phyloP scores from a whole-genome alignment of 1,140 invertebrate genomes.

The Brachionus asplanchnoidis region DNA sequence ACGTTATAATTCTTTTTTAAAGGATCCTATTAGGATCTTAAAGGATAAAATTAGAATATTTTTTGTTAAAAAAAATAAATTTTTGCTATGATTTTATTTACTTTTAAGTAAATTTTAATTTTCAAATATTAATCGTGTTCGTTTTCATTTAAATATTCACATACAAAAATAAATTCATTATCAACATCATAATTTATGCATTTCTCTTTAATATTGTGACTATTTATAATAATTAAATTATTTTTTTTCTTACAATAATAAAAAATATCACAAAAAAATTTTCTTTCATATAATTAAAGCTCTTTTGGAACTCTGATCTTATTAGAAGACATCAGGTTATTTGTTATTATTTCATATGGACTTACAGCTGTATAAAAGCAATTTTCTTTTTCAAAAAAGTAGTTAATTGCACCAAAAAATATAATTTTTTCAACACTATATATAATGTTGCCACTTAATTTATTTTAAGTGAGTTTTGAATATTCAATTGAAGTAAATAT shows the following conservation, averaged over 20 bases:
- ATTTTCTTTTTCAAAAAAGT: not conserved
- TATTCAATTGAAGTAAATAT: not conserved
- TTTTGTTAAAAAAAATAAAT: no score
- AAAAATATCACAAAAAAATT: slow-evolving; percentile 15
- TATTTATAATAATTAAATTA: slow-evolving; percentile 29
- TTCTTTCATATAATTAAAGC: not conserved
- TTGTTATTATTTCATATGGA: not conserved
- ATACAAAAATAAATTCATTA: not conserved
- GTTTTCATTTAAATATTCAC: slow-evolving; percentile 17
- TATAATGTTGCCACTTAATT: not conserved
- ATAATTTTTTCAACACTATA: not conserved
- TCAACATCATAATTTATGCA: not conserved
- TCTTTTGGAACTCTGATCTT: slow-evolving; percentile 26
- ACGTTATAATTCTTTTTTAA: no score
- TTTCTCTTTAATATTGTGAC: not conserved
- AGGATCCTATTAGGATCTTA: no score
- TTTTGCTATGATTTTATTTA: no score
- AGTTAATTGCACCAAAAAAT: not conserved
- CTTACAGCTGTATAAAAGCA: not conserved
- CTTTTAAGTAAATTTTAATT: no score
- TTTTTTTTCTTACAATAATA: not conserved
- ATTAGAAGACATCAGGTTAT: not conserved
- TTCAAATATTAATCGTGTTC: not conserved
- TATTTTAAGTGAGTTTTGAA: not conserved
- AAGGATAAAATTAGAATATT: no score